Percentiles rank a stretch among this genome's conserved stretches.
phyloP scores from a whole-genome alignment of 2,797 vertebrate species.

The Sebastes nivosus region DNA sequence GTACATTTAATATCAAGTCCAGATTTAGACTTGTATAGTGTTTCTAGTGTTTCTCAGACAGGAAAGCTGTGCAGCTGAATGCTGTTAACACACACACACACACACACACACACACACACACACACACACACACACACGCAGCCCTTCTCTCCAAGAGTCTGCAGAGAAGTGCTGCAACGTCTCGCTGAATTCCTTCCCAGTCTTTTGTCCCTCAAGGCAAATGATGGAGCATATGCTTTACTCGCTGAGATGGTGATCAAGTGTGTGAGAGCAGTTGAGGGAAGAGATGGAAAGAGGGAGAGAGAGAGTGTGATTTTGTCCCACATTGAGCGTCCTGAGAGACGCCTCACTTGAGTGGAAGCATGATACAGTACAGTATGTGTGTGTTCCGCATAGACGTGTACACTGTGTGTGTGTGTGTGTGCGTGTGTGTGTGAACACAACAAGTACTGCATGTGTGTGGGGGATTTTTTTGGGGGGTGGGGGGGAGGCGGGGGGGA shows the following conservation, averaged over 20 bases:
- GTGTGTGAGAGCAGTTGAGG: constrained; percentile 53
- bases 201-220: constrained; percentile 64
- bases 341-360: constrained; percentile 36
- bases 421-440: constrained; percentile 22
- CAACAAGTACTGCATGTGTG: constrained; percentile 7
- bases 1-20: constrained; percentile 16
- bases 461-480: not conserved
- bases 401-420: not conserved
- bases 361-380: constrained; percentile 27
- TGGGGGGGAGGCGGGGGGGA: accelerated
- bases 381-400: constrained; percentile 17
- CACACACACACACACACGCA: not conserved
- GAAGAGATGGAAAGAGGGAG: constrained; percentile 35
- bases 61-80: constrained; percentile 18
- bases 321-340: constrained; percentile 29
- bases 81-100: not conserved
- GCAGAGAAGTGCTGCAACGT: constrained; percentile 37
- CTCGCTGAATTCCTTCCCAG: constrained; percentile 61
- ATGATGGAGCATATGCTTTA: constrained; percentile 70
- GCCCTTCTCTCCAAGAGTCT: constrained; percentile 15
- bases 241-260: constrained; percentile 59
- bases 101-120: too few species aligned
- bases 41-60: constrained; percentile 15
- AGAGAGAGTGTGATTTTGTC: constrained; percentile 29
- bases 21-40: constrained; percentile 19